A percentile compares a stretch with the other conserved stretches of the same genome.
phyloP scores from a whole-genome alignment of 2,888 invertebrate genomes.

The Acanthosepion esculentum region DNA sequence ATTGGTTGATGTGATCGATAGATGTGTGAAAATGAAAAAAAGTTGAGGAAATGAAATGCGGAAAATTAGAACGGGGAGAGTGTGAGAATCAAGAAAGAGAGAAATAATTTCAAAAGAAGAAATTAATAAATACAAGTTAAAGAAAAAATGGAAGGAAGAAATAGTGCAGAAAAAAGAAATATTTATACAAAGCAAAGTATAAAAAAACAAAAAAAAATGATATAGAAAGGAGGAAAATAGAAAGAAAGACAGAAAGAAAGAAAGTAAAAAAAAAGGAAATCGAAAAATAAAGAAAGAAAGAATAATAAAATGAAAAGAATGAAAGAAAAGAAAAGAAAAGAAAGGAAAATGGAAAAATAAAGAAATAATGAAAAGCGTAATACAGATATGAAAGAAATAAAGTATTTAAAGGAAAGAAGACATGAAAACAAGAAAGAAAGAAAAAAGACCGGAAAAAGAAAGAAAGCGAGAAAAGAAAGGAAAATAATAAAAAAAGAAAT shows the following conservation, averaged over 20 bases:
- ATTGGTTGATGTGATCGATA: background rate
- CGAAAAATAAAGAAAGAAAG: too few species aligned
- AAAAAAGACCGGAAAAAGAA: too few species aligned
- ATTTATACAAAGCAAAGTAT: background rate
- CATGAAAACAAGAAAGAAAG: too few species aligned
- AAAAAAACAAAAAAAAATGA: background rate
- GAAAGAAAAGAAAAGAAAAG: background rate
- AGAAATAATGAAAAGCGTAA: background rate
- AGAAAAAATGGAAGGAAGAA: background rate
- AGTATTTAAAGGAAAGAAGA: background rate
- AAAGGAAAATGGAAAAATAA: background rate
- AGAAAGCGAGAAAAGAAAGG: background rate
- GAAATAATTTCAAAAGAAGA: background rate
- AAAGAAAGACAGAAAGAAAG: background rate
- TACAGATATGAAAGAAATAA: background rate
- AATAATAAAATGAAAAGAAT: background rate
- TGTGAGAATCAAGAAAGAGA: background rate
- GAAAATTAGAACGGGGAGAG: too few species aligned
- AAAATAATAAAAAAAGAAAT: background rate
- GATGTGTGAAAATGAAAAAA: background rate
- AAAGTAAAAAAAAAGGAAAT: background rate
- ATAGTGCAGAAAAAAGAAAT: background rate
- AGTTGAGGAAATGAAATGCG: background rate
- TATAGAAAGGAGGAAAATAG: background rate
- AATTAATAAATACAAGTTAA: background rate